These are phyloP conservation scores for Magallana ariakensis DNA, from an alignment of 1,140 invertebrate genomes.

Conservation along the genomic window DNA sequence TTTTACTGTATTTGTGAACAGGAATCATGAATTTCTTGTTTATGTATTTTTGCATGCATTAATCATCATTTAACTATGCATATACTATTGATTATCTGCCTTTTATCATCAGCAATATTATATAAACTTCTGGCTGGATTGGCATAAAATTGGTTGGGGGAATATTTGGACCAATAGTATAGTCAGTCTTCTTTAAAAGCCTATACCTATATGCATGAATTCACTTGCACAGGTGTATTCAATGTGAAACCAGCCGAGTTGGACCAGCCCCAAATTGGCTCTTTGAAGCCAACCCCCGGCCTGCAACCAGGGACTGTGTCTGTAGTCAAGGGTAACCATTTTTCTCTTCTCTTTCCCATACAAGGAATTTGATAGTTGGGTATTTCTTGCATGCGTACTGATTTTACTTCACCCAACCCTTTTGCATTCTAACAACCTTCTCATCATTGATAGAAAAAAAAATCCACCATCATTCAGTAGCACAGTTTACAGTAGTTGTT, in stretches of 20 bases:
- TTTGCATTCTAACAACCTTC: background rate
- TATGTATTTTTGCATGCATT: background rate
- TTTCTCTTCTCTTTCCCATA: background rate
- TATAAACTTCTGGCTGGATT: background rate
- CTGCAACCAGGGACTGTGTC: slow-evolving; percentile 9
- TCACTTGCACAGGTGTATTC: slow-evolving; percentile 40
- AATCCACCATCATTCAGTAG: too few species aligned
- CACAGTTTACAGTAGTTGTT: too few species aligned
- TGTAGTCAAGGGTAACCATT: slow-evolving; percentile 22
- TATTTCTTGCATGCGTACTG: background rate
- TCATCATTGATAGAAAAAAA: too few species aligned
- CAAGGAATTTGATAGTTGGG: background rate
- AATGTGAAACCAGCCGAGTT: slow-evolving; percentile 40
- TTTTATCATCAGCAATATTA: slow-evolving; percentile 1
- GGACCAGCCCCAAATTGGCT: slow-evolving; percentile 23
- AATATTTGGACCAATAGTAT: background rate
- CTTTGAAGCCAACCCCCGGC: slow-evolving; percentile 20
- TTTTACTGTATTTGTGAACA: too few species aligned
- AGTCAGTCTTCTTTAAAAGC: background rate
- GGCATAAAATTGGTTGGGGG: background rate
- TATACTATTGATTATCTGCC: background rate
- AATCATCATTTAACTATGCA: background rate
- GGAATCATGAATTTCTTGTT: too few species aligned
- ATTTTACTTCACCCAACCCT: background rate
- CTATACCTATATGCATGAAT: slow-evolving; percentile 26